Evolutionary conservation across 2,888 invertebrate species (phyloP), one percentile per base, ranked within the genome.

Genomic region (Xiphydria camelus): DNA sequence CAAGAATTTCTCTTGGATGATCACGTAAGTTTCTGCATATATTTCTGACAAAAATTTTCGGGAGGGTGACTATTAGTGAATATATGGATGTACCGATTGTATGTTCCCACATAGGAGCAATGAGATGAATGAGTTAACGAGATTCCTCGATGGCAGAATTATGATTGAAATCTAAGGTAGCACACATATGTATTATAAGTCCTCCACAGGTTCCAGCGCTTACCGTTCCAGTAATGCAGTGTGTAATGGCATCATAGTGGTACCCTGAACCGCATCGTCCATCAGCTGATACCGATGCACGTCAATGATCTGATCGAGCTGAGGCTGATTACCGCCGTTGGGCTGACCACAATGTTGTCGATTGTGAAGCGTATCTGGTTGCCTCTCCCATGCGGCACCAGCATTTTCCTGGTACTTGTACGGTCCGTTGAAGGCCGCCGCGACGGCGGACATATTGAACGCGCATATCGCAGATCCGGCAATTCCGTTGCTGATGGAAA

Each of bases 381-480:
- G 62, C n/a, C 84, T 82, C 53, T 87, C 87, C 94, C 94, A 94
- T 0, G 88, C 84, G 0, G 88, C 85, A 20, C 84, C 83, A 0
- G 86, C 82, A 19, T 84, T 82, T 51, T 88, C 86, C 70, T 94
- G 93, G 60, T 89, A 85, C 64, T 92, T 93, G 77, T 89, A 94
- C 0, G 91, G 86, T 0, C 94, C 94, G 40, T 86, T 83, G 66
- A 95, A 95, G 0, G 91, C 88, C 1, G 82, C 79, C 49, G 88
- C 83, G 19, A 96, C 87, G 1, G 91, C 82, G 0, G 87, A 82
- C 79, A 94, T 82, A 72, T 90, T 93, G 78, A 89, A 96, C 2
- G 91, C 86, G 70, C 96, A 96, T 4, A 96, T 86, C 0, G 95
- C 95, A 22, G 94, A 93, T 7, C 94, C 95, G 3, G 88, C 84